phyloP scores from a whole-genome alignment of 2,113 vertebrate genomes.

The Corythornis madagascariensis region DNA sequence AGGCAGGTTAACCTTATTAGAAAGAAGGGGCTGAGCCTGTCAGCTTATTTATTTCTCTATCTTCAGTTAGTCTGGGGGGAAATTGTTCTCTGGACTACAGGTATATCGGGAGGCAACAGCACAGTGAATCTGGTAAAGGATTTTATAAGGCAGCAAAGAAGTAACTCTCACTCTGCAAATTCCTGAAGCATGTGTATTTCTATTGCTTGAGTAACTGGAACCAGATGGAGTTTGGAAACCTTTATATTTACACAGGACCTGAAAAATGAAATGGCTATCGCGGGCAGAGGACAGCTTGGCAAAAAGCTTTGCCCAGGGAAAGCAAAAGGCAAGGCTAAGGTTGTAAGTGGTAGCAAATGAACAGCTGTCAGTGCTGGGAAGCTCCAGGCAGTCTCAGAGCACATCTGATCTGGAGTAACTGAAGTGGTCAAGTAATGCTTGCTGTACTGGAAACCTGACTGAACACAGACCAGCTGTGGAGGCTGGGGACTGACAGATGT shows the following conservation, averaged over 20 bases:
- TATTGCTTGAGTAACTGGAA: constrained; percentile 69
- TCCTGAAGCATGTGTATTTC: constrained; percentile 73
- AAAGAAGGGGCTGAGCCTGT: not conserved
- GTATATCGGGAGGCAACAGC: constrained; percentile 29
- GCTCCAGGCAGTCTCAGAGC: not conserved
- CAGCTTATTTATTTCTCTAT: not conserved
- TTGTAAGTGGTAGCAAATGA: not conserved
- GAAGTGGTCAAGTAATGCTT: fast-evolving
- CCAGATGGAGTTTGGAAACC: constrained; percentile 72
- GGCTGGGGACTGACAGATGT: not conserved
- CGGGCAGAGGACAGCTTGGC: not conserved
- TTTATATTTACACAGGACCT: constrained; percentile 54
- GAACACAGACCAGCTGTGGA: not conserved
- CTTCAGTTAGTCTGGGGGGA: not conserved
- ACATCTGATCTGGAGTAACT: not conserved
- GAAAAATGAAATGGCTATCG: constrained; percentile 10
- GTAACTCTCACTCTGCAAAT: constrained; percentile 58
- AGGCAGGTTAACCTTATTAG: constrained; percentile 20
- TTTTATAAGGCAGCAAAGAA: constrained; percentile 53
- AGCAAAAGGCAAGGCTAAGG: not conserved
- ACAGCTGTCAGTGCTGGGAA: not conserved
- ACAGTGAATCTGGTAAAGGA: constrained; percentile 44
- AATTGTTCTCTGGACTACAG: constrained; percentile 30
- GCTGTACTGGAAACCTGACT: not conserved
- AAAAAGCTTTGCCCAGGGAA: not conserved